A percentile compares a stretch with the other conserved stretches of the same genome.
Evolutionary conservation across 2,113 vertebrate genomes (phyloP).

Genomic region (Brachypodius melanocephalos): DNA sequence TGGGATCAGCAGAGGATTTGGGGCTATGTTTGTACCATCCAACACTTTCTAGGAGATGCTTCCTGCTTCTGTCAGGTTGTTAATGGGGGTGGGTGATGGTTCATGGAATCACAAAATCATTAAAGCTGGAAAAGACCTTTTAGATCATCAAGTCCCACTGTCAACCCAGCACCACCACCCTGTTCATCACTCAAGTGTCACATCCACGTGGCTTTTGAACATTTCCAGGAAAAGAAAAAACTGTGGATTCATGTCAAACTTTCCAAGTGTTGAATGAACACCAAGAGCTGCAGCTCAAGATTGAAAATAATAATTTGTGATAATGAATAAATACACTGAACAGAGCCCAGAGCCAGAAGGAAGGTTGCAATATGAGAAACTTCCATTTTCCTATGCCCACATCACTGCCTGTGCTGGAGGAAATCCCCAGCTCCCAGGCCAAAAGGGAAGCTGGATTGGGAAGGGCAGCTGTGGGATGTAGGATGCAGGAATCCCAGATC

Average conservation of each 20-base stretch:
- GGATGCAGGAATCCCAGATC: neutral
- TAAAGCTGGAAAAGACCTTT: neutral
- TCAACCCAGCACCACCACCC: neutral
- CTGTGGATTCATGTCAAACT: neutral
- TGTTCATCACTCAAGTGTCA: neutral
- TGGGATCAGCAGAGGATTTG: neutral
- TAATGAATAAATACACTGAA: neutral
- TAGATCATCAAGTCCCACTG: neutral
- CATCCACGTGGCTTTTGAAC: neutral
- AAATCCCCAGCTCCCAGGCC: neutral
- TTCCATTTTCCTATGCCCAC: neutral
- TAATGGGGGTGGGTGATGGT: neutral
- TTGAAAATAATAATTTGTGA: neutral
- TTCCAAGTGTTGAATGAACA: neutral
- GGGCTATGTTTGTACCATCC: too few relatives aligned
- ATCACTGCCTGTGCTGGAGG: neutral
- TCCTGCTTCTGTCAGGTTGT: neutral
- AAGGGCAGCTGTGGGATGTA: neutral
- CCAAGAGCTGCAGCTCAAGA: neutral
- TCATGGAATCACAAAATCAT: neutral
- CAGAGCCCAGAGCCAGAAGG: neutral
- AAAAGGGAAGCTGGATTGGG: neutral
- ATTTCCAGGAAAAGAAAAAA: neutral
- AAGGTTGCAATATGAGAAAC: neutral
- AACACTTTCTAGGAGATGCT: neutral